Base-by-base conservation (phyloP, 1,140 invertebrate species). In the Pararge aegeria region DNA sequence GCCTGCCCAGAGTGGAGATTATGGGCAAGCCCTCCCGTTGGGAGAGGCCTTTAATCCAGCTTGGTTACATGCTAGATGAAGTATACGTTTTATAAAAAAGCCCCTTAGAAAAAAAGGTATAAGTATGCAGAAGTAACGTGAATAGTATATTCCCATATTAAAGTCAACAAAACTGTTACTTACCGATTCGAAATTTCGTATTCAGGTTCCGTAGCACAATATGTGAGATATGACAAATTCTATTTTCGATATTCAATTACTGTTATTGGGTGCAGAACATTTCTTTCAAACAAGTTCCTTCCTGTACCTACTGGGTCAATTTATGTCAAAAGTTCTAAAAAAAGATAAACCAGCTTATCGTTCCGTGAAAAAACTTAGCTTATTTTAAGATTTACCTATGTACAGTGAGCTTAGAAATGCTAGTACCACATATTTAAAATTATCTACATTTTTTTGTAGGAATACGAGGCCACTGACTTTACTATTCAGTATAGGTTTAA, bases 161-260 rank as follows among this genome's bases (percentile, higher is more conserved):
- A 6, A 10, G 27, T n/a, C 13, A 44, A 30, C 34, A 58, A 44
- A 58, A 16, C 21, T 48, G 18, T 46, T 49, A 54, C 30, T 40
- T 29, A 46, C 55, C 37, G 50, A 38, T 19, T 24, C 34, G 19
- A 57, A 44, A 58, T 58, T 66, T 62, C 13, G 55, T 66, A 66
- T 66, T 66, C 64, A n/a, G 59, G 48, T 55, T 37, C 21, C 53
- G 64, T 64, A 53, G 34, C 38, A 34, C 61, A 61, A 61, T 60
- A 60, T 61, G 49, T 62, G 51, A 52, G 40, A 55, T 55, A 61
- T 65, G 54, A 52, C 55, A 51, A 55, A 58, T 50, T 61, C 55
- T 55, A 55, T 59, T 50, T 66, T 62, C 42, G 51, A 49, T 62
- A 66, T 58, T 55, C 56, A 61, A 61, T 61, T 61, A 66, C 42